Evolutionary conservation across 2,888 invertebrate species (phyloP).

Genomic region (Synergus umbraculus): DNA sequence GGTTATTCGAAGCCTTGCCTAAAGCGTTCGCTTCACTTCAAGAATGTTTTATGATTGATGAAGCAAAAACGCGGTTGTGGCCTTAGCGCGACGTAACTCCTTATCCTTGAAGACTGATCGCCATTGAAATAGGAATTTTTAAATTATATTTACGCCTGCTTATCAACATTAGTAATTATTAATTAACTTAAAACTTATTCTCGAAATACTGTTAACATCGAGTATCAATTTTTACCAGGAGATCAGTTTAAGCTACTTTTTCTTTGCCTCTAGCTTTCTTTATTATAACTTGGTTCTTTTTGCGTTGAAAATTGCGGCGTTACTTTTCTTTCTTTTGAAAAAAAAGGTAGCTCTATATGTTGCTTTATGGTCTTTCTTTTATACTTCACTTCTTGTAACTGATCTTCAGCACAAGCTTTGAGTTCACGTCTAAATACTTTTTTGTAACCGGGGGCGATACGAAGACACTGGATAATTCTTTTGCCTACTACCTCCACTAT

Average conservation of each 20-base stretch:
- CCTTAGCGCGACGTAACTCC: not conserved
- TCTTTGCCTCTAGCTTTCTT: not conserved
- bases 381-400: not conserved
- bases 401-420: not conserved
- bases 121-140: not conserved
- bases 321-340: not conserved
- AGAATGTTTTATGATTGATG: constrained; percentile 53
- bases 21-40: constrained; percentile 17
- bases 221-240: not conserved
- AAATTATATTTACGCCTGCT: not conserved
- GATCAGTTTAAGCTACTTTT: not conserved
- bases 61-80: constrained; percentile 36
- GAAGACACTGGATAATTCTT: not conserved
- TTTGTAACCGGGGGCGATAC: not conserved
- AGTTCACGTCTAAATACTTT: not conserved
- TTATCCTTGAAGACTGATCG: not conserved
- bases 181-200: not conserved
- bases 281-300: not conserved
- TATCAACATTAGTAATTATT: not conserved
- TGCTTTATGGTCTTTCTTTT: not conserved
- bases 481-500: not conserved
- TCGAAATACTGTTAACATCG: not conserved
- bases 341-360: not conserved
- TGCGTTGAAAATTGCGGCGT: not conserved
- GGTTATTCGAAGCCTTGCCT: constrained; percentile 37